These are phyloP conservation scores for Xestia c-nigrum DNA, from an alignment of 2,888 invertebrate species.

Conservation along the genomic window DNA sequence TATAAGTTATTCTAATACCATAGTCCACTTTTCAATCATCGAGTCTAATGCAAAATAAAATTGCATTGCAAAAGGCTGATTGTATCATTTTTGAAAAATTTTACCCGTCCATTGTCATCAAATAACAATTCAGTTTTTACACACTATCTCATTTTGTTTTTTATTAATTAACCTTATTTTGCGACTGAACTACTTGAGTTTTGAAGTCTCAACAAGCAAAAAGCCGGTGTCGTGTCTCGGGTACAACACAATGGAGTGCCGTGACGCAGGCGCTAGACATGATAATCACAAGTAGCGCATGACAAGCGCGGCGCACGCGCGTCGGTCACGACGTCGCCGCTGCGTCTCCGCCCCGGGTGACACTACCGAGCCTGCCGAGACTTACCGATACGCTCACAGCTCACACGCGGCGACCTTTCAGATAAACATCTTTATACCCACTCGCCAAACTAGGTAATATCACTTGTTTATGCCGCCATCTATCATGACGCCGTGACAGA, in stretches of 20 bases:
- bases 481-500: constrained; percentile 79
- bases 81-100: constrained; percentile 49
- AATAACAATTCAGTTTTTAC: constrained; percentile 64
- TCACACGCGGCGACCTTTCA: constrained; percentile 69
- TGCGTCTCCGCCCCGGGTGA: constrained; percentile 78
- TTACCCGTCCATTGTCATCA: constrained; percentile 54
- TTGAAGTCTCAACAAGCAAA: constrained; percentile 72
- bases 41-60: constrained; percentile 44
- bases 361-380: constrained; percentile 70
- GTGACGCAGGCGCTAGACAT: constrained; percentile 83
- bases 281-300: constrained; percentile 88
- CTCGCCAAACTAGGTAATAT: constrained; percentile 79
- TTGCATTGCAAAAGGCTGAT: constrained; percentile 36
- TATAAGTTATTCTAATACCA: constrained; percentile 20
- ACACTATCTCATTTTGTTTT: constrained; percentile 59
- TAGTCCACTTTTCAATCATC: constrained; percentile 49
- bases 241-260: constrained; percentile 70
- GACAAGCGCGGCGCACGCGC: constrained; percentile 86
- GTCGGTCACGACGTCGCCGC: constrained; percentile 81
- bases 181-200: constrained; percentile 65
- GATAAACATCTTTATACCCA: constrained; percentile 77
- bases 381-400: constrained; percentile 46
- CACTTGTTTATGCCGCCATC: constrained; percentile 80
- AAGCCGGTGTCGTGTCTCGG: constrained; percentile 64
- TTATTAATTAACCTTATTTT: constrained; percentile 76